A percentile compares a stretch with the other conserved stretches of the same genome.
Conservation (phyloP, 2,113 vertebrate genomes). For the Salvator merianae region DNA sequence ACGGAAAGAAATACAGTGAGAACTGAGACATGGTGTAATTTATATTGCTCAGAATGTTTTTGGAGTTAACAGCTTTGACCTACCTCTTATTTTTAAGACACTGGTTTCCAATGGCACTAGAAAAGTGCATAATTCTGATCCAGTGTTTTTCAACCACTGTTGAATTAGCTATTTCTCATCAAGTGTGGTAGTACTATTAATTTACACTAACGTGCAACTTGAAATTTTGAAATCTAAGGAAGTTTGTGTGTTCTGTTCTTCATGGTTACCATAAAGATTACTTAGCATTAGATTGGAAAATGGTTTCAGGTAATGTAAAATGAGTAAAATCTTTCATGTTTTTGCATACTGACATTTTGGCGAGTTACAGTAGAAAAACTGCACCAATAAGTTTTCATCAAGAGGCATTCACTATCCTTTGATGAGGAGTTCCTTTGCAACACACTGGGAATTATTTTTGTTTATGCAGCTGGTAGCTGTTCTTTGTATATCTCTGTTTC, state of each 20-base stretch:
- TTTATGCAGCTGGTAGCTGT: neutral
- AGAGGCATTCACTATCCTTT: neutral
- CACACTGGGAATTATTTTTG: neutral
- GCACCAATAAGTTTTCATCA: neutral
- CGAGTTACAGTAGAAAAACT: neutral
- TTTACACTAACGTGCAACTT: constrained; percentile 17
- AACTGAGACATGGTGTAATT: constrained; percentile 54
- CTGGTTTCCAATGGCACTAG: constrained; percentile 43
- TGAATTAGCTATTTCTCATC: neutral
- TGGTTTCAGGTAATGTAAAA: constrained; percentile 25
- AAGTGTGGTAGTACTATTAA: constrained; percentile 1
- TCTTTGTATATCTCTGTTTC: neutral
- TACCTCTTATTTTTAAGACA: constrained; percentile 49
- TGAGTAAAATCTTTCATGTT: neutral
- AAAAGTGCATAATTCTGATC: constrained; percentile 1
- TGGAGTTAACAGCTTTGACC: constrained; percentile 59
- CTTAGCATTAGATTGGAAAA: constrained; percentile 24
- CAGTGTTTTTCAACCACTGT: constrained; percentile 33
- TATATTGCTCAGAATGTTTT: constrained; percentile 62
- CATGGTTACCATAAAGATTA: constrained; percentile 28
- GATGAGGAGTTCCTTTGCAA: neutral
- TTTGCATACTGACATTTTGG: neutral
- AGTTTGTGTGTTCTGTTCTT: constrained; percentile 13
- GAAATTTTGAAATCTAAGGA: neutral
- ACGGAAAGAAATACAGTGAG: constrained; percentile 67